Evolutionary conservation across 2,113 vertebrate species (phyloP).

Genomic region (Neodontobutis hainanensis): DNA sequence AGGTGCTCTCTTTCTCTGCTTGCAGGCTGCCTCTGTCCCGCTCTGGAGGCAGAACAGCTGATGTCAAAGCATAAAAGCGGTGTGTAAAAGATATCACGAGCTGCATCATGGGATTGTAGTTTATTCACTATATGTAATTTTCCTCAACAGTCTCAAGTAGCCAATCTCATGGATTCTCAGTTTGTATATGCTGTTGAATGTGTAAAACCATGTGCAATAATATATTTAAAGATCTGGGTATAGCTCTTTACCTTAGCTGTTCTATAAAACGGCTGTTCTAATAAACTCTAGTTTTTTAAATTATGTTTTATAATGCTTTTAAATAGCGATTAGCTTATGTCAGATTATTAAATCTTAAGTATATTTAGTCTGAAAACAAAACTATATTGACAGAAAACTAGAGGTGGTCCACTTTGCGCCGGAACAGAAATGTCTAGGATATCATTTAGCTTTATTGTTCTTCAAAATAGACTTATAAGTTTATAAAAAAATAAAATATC

Average conservation of each 20-base stretch:
- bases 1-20: slow-evolving; percentile 17
- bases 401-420: not conserved
- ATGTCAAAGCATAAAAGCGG: slow-evolving; percentile 46
- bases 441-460: not conserved
- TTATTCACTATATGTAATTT: not conserved
- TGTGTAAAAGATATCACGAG: slow-evolving; percentile 6
- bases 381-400: slow-evolving; percentile 45
- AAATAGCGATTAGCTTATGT: too few species aligned
- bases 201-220: too few species aligned
- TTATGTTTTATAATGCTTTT: too few species aligned
- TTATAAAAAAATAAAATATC: too few species aligned
- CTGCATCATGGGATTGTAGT: slow-evolving; percentile 79
- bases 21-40: slow-evolving; percentile 22
- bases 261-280: too few species aligned
- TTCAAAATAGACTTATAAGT: not conserved
- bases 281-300: too few species aligned
- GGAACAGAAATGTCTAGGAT: slow-evolving; percentile 9
- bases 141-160: too few species aligned
- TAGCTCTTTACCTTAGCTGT: too few species aligned
- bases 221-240: too few species aligned
- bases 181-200: too few species aligned
- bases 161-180: too few species aligned
- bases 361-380: not conserved
- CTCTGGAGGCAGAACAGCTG: slow-evolving; percentile 66
- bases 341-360: too few species aligned